phyloP scores from a whole-genome alignment of 2,797 vertebrate species.

The Cygnus olor region DNA sequence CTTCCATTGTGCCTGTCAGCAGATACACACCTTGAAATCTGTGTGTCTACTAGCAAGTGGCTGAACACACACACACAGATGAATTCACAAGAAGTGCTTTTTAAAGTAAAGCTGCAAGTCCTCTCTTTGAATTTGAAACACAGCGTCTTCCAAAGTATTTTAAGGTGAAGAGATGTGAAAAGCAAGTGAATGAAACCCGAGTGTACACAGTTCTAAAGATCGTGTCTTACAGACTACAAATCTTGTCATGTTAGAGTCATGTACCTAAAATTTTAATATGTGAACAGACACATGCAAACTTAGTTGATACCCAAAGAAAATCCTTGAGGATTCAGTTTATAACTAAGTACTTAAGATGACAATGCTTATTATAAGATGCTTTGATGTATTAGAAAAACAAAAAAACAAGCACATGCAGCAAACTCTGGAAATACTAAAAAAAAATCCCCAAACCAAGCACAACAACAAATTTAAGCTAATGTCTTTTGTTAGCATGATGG shows the following conservation, averaged over 20 bases:
- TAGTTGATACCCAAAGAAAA: neutral
- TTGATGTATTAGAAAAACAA: neutral
- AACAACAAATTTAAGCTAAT: neutral
- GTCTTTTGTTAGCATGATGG: fast-evolving
- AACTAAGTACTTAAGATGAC: neutral
- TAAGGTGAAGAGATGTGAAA: neutral
- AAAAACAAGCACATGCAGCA: neutral
- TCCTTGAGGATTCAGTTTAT: neutral
- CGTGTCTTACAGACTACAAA: neutral
- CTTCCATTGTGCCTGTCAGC: neutral
- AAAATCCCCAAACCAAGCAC: neutral
- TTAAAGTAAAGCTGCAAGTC: neutral
- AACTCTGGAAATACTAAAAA: neutral
- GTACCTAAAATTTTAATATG: neutral
- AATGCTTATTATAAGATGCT: neutral
- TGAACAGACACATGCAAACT: neutral
- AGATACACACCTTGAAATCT: neutral
- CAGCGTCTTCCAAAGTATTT: neutral
- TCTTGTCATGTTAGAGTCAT: neutral
- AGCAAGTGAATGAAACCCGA: neutral
- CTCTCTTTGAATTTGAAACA: neutral
- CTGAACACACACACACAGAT: neutral
- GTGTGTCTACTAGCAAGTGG: neutral
- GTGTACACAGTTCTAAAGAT: neutral
- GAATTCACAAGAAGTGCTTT: neutral